These are phyloP conservation scores for Setophaga petechia DNA, from an alignment of 2,113 vertebrate species.

Conservation along the genomic window DNA sequence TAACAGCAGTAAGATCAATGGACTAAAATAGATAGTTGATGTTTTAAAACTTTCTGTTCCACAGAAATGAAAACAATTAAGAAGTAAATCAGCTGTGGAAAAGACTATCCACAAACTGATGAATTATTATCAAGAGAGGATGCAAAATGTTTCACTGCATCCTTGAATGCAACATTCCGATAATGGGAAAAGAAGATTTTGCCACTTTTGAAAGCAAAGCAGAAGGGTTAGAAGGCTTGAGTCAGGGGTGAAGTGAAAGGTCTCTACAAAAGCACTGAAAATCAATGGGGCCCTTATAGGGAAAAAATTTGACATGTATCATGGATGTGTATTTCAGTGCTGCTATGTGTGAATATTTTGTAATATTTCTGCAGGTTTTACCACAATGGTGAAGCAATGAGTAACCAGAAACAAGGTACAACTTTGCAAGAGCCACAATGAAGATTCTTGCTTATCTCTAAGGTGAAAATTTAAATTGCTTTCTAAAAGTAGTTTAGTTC, in stretches of 20 bases:
- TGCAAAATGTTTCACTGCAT: neutral
- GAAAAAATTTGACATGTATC: neutral
- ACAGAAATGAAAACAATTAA: constrained; percentile 11
- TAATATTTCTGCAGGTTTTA: neutral
- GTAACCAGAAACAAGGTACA: neutral
- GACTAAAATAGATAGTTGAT: neutral
- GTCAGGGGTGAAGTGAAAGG: neutral
- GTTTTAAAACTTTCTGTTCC: constrained; percentile 12
- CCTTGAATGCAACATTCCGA: neutral
- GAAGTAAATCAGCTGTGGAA: neutral
- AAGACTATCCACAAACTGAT: neutral
- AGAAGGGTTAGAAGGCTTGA: neutral
- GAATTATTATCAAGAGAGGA: neutral
- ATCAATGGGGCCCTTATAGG: neutral
- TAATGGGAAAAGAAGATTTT: neutral
- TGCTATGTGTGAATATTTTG: neutral
- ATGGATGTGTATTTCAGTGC: neutral
- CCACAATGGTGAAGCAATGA: neutral
- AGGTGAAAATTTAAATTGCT: neutral
- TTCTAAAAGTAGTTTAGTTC: neutral
- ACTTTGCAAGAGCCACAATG: rapidly evolving
- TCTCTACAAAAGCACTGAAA: neutral
- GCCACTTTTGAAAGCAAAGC: neutral
- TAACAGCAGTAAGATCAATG: neutral
- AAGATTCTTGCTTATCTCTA: neutral